Evolutionary conservation across 2,797 vertebrate species (phyloP), one percentile per base, ranked within the genome.

Genomic region (Crenuchus spilurus): DNA sequence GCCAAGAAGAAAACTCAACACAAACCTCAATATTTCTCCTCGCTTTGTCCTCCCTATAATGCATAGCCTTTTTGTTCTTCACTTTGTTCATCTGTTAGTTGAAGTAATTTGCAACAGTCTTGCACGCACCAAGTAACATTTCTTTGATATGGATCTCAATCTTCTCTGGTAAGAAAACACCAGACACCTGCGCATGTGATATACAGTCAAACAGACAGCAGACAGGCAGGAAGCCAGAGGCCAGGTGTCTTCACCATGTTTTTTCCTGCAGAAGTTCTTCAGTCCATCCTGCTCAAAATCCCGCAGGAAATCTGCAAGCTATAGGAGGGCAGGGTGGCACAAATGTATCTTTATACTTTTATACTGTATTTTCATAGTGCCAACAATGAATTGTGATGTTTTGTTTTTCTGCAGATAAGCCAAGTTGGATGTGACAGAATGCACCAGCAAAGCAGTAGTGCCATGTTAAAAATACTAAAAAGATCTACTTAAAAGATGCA

Each of bases 201-300:
- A 37, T 54, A 65, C 2, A 52, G 54, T 48, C 42, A 66, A 11
- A 24, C 63, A 51, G 46, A 66, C 70, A 66, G 75, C 65, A 54
- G 52, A 28, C 54, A 26, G 63, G 54, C 79, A 77, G 81, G 81
- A 82, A 82, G 64, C 46, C 41, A 54, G 60, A 73, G 65, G 37
- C 63, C 81, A 83, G 81, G 62, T 83, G 78, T 73, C 66, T 74
- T 65, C 62, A 72, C 51, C 41, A 26, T 57, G 63, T 69, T 78
- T 74, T 82, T 76, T 81, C 75, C 79, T 71, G 57, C 31, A 41
- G 8, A 31, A 65, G 28, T 28, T 42, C 44, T 51, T 72, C 76
- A 16, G 49, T 58, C 73, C 51, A 62, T 83, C 76, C 81, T 80
- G 75, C 20, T 71, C 39, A 60, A 26, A 20, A 35, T 52, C 70